These are phyloP conservation scores for Melanotus villosus DNA, from an alignment of 2,888 invertebrate genomes.

Conservation along the genomic window DNA sequence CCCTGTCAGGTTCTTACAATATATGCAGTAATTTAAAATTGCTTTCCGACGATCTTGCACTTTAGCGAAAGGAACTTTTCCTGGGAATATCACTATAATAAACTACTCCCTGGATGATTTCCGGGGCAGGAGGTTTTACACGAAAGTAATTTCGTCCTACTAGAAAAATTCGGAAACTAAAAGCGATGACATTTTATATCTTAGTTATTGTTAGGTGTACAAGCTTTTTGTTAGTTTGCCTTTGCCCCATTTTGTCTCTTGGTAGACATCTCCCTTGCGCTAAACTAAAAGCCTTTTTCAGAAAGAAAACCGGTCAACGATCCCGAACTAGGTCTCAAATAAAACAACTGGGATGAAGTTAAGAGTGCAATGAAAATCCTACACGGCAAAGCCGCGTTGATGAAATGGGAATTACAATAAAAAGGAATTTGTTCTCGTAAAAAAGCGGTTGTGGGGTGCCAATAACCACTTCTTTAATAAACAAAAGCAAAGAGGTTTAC, in stretches of 20 bases:
- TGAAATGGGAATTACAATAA: background rate
- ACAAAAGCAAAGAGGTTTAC: too few relatives aligned
- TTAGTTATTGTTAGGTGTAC: background rate
- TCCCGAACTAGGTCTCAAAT: background rate
- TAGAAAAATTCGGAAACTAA: background rate
- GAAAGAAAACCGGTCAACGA: background rate
- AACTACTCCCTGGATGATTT: background rate
- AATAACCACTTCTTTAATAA: background rate
- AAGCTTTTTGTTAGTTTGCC: background rate
- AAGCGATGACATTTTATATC: conserved; percentile 3
- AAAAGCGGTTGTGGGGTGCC: background rate
- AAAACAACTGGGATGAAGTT: background rate
- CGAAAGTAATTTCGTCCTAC: background rate
- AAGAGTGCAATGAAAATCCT: background rate
- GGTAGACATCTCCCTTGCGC: background rate
- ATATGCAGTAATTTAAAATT: conserved; percentile 8
- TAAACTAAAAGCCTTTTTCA: background rate
- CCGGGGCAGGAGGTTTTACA: background rate
- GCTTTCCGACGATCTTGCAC: conserved; percentile 10
- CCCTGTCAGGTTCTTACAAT: background rate
- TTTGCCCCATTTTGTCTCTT: background rate
- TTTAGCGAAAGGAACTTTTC: conserved; percentile 1
- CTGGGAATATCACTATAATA: background rate
- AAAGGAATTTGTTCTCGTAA: background rate
- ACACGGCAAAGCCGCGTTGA: background rate